A percentile compares a stretch with the other conserved stretches of the same genome.
Evolutionary conservation across 2,888 invertebrate species (phyloP).

Genomic region (Melangyna quadrimaculata): DNA sequence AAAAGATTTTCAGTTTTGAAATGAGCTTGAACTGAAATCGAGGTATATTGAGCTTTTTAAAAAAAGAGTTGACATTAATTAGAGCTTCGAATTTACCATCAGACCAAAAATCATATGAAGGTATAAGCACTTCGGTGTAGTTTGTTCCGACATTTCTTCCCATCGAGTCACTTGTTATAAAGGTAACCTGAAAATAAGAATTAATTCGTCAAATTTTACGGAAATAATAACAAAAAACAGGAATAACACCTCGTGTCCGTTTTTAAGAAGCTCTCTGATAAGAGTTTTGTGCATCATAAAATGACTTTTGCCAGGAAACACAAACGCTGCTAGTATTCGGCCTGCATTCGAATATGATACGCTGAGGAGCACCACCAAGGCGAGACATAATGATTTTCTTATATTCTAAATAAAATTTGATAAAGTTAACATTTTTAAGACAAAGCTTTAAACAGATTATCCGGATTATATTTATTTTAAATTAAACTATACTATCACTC

Average conservation of each 20-base stretch:
- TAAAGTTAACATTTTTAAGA: background rate
- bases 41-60: background rate
- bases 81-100: conserved; percentile 73
- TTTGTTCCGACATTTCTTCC: conserved; percentile 75
- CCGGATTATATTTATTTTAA: no score
- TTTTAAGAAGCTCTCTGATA: conserved; percentile 79
- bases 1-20: conserved; percentile 77
- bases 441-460: no score
- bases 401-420: background rate
- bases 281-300: conserved; percentile 81
- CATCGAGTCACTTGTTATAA: conserved; percentile 76
- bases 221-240: background rate
- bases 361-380: background rate
- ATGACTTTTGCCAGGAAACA: conserved; percentile 81
- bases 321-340: conserved; percentile 81
- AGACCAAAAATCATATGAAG: conserved; percentile 78
- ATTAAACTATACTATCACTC: no score
- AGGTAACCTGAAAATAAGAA: conserved; percentile 74
- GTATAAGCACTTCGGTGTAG: conserved; percentile 79
- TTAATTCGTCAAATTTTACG: background rate
- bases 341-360: conserved; percentile 71
- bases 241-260: conserved; percentile 80
- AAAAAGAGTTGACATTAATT: background rate
- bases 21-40: conserved; percentile 74
- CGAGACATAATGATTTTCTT: background rate